Evolutionary conservation across 2,797 vertebrate genomes (phyloP), one percentile per base, ranked within the genome.

Genomic region (Trichosurus vulpecula): DNA sequence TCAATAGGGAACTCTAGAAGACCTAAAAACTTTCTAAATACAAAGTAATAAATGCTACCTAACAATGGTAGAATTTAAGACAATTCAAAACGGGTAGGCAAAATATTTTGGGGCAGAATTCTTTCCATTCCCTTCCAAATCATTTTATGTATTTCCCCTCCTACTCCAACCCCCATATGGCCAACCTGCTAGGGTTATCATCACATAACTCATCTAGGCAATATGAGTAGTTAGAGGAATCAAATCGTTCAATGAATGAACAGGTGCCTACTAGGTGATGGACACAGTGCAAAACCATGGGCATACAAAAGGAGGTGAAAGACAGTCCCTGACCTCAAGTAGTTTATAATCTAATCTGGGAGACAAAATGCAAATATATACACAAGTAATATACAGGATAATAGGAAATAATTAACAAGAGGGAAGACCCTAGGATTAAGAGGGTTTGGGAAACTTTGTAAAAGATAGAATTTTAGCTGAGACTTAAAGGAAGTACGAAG

Each of bases 1-100:
- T 98, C 95, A 94, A 91, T 92, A 94, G 92, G 47, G 14, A 94
- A 89, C 0, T 92, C 51, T 30, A 8, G n/a, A 94, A 92, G 11
- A 91, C 13, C 19, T 91, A 94, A 96, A 89, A 10, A 87, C 31
- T 94, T 91, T 95, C 41, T 90, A 96, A 52, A 91, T 87, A 16
- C 94, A 95, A 95, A 81, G 14, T 54, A 14, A 31, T 87, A 96
- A 89, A 95, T 52, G n/a, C 11, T 87, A 47, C 41, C 74, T 87
- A 47, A 56, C 25, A 52, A 94, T 94, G 4, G 52, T 93, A 91
- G 54, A 92, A 74, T 96, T 27, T 92, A 54, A 93, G 93, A 13
- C 29, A 58, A n/a, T 92, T 25, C 6, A 93, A 53, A 95, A 30
- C 66, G 25, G 10, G 6, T 93, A 3, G 12, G 12, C 31, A 93